Evolutionary conservation across 2,797 vertebrate species (phyloP).

Genomic region (Phrynocephalus vlangalii): DNA sequence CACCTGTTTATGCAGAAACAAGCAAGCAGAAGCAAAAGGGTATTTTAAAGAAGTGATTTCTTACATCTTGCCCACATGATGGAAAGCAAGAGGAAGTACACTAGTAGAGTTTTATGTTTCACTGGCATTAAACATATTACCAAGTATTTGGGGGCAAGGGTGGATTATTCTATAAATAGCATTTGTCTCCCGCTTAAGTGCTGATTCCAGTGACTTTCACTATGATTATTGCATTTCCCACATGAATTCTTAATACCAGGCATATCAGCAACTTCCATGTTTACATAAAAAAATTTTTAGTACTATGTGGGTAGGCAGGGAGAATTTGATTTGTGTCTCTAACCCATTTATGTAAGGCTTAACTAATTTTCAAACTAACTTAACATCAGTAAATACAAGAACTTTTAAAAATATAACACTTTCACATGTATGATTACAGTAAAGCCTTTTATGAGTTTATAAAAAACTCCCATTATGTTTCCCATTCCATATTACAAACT

Average conservation of each 20-base stretch:
- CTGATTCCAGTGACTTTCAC: slow-evolving; percentile 28
- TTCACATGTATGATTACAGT: too few relatives aligned
- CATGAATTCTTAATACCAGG: not conserved
- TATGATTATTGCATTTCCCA: slow-evolving; percentile 37
- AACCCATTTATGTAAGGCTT: not conserved
- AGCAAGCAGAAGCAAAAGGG: too few relatives aligned
- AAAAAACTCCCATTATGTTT: not conserved
- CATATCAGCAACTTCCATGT: not conserved
- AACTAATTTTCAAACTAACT: not conserved
- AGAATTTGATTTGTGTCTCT: not conserved
- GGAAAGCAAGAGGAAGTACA: too few relatives aligned
- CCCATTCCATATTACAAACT: not conserved
- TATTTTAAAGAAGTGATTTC: too few relatives aligned
- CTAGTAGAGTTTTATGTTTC: too few relatives aligned
- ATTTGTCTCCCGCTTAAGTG: slow-evolving; percentile 8
- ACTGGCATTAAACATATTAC: too few relatives aligned
- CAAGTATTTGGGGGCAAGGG: not conserved
- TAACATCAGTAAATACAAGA: not conserved
- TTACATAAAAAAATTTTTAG: slow-evolving; percentile 18
- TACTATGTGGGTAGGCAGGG: not conserved
- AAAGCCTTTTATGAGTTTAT: not conserved
- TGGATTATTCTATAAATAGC: rapidly evolving
- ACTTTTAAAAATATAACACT: not conserved
- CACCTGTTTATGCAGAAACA: too few relatives aligned
- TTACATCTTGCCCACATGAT: too few relatives aligned